Evolutionary conservation across 2,113 vertebrate species (phyloP).

Genomic region (Megalops atlanticus): DNA sequence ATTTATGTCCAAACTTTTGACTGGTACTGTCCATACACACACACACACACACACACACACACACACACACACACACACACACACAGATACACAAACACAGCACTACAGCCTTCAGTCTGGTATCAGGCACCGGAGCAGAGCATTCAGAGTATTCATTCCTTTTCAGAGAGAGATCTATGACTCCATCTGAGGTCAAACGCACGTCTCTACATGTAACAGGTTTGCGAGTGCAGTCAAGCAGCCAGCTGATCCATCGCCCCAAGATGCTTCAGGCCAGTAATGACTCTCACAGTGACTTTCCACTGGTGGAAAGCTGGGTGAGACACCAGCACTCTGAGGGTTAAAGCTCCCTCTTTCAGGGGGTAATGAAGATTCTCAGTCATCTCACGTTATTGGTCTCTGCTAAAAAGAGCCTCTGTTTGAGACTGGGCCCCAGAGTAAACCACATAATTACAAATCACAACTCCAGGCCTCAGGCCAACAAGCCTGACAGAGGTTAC

Average conservation of each 20-base stretch:
- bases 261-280: not conserved
- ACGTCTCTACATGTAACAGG: too few species aligned
- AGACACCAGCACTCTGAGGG: not conserved
- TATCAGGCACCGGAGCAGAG: too few species aligned
- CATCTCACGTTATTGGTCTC: slow-evolving; percentile 32
- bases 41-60: too few species aligned
- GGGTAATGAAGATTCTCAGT: slow-evolving; percentile 24
- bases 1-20: too few species aligned
- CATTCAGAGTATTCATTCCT: too few species aligned
- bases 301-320: not conserved
- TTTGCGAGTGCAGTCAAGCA: not conserved
- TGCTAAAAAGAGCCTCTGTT: slow-evolving; percentile 30
- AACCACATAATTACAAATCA: slow-evolving; percentile 42
- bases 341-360: slow-evolving; percentile 13
- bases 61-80: too few species aligned
- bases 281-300: too few species aligned
- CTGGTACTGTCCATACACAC: too few species aligned
- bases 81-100: too few species aligned
- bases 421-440: slow-evolving; percentile 27
- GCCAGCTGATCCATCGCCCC: not conserved
- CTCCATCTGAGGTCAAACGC: too few species aligned
- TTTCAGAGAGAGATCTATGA: too few species aligned
- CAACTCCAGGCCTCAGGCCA: slow-evolving; percentile 27
- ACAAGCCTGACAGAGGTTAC: not conserved
- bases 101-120: too few species aligned